phyloP scores from a whole-genome alignment of 2,113 vertebrate species.

The Eptesicus fuscus region DNA sequence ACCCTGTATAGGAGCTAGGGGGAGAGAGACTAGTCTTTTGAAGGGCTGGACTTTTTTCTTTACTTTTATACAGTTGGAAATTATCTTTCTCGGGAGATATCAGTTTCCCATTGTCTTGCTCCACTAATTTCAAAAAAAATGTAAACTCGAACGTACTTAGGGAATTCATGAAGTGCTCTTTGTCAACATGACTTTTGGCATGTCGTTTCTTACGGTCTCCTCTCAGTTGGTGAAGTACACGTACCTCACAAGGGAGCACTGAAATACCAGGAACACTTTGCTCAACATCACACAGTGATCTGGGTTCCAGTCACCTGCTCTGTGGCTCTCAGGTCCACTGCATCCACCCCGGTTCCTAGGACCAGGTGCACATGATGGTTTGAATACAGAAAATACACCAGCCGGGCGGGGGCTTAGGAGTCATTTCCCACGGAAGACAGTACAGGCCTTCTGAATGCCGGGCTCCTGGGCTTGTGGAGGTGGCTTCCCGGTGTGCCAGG shows the following conservation, averaged over 20 bases:
- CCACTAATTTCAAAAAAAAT: conserved; percentile 41
- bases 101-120: not conserved
- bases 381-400: conserved; percentile 14
- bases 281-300: not conserved
- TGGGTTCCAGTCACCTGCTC: conserved; percentile 37
- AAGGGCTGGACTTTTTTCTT: not conserved
- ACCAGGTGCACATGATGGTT: not conserved
- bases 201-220: not conserved
- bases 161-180: conserved; percentile 20
- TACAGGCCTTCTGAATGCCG: conserved; percentile 39
- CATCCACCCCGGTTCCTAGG: not conserved
- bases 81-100: conserved; percentile 2
- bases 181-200: not conserved
- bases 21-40: not conserved
- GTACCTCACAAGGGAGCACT: not conserved
- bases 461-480: conserved; percentile 50
- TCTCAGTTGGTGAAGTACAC: not conserved
- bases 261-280: not conserved
- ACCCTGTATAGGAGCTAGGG: not conserved
- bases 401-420: not conserved
- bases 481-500: conserved; percentile 81
- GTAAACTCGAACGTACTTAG: not conserved
- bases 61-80: not conserved
- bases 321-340: not conserved
- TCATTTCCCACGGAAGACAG: conserved; percentile 35